Conservation (phyloP, 2,888 invertebrate species). For the Sipha maydis region DNA sequence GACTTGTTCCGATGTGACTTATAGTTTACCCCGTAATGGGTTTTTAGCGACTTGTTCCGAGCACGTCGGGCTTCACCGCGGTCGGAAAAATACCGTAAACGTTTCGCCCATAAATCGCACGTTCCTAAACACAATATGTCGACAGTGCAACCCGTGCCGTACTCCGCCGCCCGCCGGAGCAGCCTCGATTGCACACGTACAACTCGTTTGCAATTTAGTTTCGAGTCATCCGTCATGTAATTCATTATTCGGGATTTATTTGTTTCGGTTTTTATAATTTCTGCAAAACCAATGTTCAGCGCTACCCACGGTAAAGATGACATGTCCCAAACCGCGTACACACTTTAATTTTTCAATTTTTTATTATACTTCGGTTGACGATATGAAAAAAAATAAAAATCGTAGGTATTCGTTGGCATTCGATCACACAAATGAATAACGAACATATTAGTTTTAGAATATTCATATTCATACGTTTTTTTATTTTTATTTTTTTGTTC, state of each 20-base stretch:
- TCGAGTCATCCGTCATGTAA: neutral
- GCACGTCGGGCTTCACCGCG: slow-evolving; percentile 2
- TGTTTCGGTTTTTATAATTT: neutral
- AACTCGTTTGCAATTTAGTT: neutral
- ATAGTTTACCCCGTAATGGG: slow-evolving; percentile 6
- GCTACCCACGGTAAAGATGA: no score
- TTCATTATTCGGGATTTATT: slow-evolving; percentile 24
- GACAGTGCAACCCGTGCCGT: neutral
- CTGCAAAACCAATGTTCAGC: neutral
- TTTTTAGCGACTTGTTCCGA: slow-evolving; percentile 21
- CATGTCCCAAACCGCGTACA: no score
- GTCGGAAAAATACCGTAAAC: slow-evolving; percentile 36
- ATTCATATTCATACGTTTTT: no score
- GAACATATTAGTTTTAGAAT: no score
- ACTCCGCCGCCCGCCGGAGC: neutral
- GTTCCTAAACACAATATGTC: slow-evolving; percentile 15
- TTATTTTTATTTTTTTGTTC: no score
- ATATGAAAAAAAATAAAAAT: no score
- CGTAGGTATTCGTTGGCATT: no score
- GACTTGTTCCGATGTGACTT: slow-evolving; percentile 29
- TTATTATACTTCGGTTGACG: no score
- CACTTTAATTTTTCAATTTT: no score
- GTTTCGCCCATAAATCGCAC: slow-evolving; percentile 42
- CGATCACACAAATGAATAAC: no score
- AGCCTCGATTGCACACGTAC: slow-evolving; percentile 1